phyloP scores from a whole-genome alignment of 2,888 invertebrate genomes.

The Bursaphelenchus okinawaensis region DNA sequence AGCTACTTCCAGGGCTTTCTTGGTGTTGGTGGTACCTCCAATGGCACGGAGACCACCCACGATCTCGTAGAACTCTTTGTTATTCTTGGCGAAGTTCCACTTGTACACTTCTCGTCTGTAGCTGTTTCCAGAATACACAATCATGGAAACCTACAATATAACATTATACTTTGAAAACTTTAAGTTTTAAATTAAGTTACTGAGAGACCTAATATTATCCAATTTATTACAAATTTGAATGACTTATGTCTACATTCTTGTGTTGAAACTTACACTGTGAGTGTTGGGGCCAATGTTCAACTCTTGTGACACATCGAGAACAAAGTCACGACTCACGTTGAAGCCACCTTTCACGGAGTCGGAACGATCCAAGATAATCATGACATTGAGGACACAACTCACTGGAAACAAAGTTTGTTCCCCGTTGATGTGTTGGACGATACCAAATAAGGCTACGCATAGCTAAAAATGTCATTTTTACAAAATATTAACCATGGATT shows the following conservation, averaged over 20 bases:
- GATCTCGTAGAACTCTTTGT: constrained; percentile 43
- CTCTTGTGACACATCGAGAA: constrained; percentile 52
- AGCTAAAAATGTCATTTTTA: not conserved
- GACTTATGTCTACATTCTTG: constrained; percentile 5
- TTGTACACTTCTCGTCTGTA: constrained; percentile 44
- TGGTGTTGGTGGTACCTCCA: constrained; percentile 51
- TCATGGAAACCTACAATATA: constrained; percentile 41
- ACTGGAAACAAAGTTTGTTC: constrained; percentile 43
- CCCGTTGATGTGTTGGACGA: not conserved
- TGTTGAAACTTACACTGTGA: constrained; percentile 35
- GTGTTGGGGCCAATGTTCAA: constrained; percentile 51
- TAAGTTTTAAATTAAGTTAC: too few relatives aligned
- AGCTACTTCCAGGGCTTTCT: constrained; percentile 47
- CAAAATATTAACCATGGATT: too few relatives aligned
- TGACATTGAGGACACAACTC: constrained; percentile 50
- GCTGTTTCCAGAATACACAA: constrained; percentile 48
- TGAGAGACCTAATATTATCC: too few relatives aligned
- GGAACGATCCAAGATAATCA: constrained; percentile 50
- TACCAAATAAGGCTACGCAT: not conserved
- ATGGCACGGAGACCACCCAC: constrained; percentile 40
- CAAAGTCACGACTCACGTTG: constrained; percentile 51
- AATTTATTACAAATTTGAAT: too few relatives aligned
- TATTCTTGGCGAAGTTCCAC: constrained; percentile 51
- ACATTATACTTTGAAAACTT: constrained; percentile 10
- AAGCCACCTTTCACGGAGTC: constrained; percentile 41